Evolutionary conservation across 2,113 vertebrate genomes (phyloP), one percentile per base, ranked within the genome.

Genomic region (Gracilinanus agilis): DNA sequence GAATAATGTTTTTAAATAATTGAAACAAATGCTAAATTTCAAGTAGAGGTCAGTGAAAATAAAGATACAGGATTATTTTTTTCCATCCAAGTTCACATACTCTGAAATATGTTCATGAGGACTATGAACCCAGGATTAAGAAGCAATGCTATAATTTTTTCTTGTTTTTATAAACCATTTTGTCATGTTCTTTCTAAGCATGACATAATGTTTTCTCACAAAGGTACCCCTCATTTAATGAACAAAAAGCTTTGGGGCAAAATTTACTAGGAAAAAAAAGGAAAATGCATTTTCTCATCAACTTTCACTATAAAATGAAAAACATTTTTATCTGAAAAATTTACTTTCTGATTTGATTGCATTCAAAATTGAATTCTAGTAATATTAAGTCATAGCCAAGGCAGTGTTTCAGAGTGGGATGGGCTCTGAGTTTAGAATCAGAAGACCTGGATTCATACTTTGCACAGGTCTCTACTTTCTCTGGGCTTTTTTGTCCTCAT

Each of bases 381-480:
- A 53, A 67, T 95, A 92, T 95, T 89, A 93, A 88, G 91, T 91
- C 93, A 90, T 2, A n/a, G 83, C 34, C 88, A 94, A 93, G 95
- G 44, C 67, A 93, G 55, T 21, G 24, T 93, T 89, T 95, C 24
- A 54, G 24, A 29, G 27, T 91, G 56, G 25, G 24, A 58, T 58
- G 56, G 56, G 56, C 25, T 27, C 61, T 3, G 3, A n/a, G 34
- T 75, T 75, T 75, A 34, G 34, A 75, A 75, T 75, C 61, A 75
- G 61, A 75, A 75, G 61, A 75, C 34, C 34, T n/a, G 61, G 34
- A 67, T 67, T 75, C 61, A n/a, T n/a, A 75, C 13, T 13, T 75
- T 75, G 13, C 19, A n/a, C 29, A 75, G n/a, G 1, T n/a, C 29
- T 10, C 11, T 67, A 56, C 12, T 67, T 67, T n/a, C 13, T 75